Conservation (phyloP, 2,797 vertebrate genomes). For the Paguma larvata region DNA sequence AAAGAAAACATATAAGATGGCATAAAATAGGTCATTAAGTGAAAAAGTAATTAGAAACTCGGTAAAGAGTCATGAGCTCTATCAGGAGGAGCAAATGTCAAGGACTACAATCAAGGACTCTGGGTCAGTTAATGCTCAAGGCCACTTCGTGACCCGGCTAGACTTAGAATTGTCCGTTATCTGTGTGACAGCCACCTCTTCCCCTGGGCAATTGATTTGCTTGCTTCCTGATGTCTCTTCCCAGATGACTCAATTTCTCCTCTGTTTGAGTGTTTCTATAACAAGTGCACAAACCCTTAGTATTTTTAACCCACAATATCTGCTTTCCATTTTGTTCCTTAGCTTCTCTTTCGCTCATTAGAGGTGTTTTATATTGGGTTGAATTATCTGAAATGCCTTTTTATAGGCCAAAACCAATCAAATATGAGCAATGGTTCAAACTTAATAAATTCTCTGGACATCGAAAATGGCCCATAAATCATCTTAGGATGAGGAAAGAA, state of each 20-base stretch:
- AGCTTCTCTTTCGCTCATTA: neutral
- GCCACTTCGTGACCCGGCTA: neutral
- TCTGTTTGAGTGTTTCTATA: neutral
- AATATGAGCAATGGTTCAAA: neutral
- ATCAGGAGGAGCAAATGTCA: neutral
- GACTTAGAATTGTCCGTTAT: neutral
- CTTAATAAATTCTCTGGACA: neutral
- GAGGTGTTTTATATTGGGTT: neutral
- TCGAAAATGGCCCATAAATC: neutral
- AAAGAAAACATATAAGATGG: conserved; percentile 2
- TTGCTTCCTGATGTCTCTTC: neutral
- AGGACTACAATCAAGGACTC: neutral
- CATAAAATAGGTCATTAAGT: neutral
- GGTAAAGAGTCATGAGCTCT: neutral
- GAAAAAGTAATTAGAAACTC: neutral
- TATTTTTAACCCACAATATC: neutral
- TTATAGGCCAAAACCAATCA: neutral
- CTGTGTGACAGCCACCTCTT: neutral
- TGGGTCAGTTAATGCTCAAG: neutral
- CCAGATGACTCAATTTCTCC: neutral
- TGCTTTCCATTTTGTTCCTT: conserved; percentile 13
- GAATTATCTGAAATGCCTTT: conserved; percentile 14
- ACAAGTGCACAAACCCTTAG: neutral
- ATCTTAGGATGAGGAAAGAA: neutral
- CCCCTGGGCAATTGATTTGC: neutral